phyloP scores from a whole-genome alignment of 2,113 vertebrate species.

The Macrotus californicus region DNA sequence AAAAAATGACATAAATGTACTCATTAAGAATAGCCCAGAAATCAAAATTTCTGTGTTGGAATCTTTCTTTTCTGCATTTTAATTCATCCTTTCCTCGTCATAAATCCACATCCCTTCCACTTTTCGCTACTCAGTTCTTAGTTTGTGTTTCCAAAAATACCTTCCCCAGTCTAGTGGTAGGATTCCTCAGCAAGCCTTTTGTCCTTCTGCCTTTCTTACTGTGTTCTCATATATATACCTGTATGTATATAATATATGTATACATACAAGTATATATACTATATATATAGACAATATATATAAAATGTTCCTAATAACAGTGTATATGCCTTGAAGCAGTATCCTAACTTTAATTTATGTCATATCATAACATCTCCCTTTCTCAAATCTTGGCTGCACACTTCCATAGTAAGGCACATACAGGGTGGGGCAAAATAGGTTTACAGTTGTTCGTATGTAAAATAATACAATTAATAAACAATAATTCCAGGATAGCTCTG shows the following conservation, averaged over 20 bases:
- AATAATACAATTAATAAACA: neutral
- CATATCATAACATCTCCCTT: neutral
- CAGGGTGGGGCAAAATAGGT: neutral
- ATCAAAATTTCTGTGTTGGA: constrained; percentile 17
- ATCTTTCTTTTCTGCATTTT: neutral
- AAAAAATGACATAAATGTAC: constrained; percentile 26
- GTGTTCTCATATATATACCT: neutral
- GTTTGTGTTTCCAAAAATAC: neutral
- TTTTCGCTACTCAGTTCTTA: neutral
- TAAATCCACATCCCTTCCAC: neutral
- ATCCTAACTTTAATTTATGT: neutral
- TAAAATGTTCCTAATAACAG: neutral
- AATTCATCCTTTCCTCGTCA: neutral
- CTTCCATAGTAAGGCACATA: neutral
- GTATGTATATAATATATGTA: neutral
- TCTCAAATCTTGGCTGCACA: neutral
- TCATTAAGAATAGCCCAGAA: constrained; percentile 19
- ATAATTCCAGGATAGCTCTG: neutral
- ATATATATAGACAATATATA: neutral
- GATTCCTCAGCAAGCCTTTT: neutral
- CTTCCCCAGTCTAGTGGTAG: neutral
- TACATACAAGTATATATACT: neutral
- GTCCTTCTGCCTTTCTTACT: neutral
- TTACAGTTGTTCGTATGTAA: neutral
- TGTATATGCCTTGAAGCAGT: neutral